A percentile compares a stretch with the other conserved stretches of the same genome.
phyloP scores from a whole-genome alignment of 2,888 invertebrate species.

The Spatulosminthurus flaviceps region DNA sequence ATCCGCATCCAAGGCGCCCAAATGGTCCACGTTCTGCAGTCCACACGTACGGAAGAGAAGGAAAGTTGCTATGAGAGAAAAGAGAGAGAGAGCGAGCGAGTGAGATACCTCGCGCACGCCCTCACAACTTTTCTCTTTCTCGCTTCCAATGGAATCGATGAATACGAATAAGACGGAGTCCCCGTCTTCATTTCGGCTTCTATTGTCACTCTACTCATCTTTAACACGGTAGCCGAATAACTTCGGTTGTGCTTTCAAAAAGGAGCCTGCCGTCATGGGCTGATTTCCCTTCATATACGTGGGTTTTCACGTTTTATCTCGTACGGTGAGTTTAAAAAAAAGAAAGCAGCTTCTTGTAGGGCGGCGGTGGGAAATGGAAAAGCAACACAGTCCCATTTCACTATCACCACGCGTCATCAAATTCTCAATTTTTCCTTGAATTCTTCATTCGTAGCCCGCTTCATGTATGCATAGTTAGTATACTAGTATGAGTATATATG shows the following conservation, averaged over 20 bases:
- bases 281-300: not conserved
- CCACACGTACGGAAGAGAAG: conserved; percentile 5
- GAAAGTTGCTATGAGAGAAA: conserved; percentile 10
- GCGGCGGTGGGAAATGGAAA: no score
- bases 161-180: conserved; percentile 45
- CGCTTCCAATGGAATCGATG: conserved; percentile 42
- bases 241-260: conserved; percentile 5
- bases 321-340: not conserved
- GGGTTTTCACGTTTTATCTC: not conserved
- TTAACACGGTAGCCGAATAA: conserved; percentile 27
- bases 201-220: conserved; percentile 46
- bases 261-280: not conserved
- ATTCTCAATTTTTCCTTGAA: conserved; percentile 39
- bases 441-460: not conserved
- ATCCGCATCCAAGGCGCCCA: conserved; percentile 35
- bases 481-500: no score
- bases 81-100: conserved; percentile 33
- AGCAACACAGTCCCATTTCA: no score
- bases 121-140: conserved; percentile 42
- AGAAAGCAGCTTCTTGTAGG: no score
- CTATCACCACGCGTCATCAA: conserved; percentile 41
- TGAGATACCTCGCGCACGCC: conserved; percentile 36
- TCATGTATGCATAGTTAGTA: not conserved
- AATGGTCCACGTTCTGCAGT: conserved; percentile 40
- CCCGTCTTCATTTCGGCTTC: conserved; percentile 38